Evolutionary conservation across 2,888 invertebrate species (phyloP).

Genomic region (Empis livida): DNA sequence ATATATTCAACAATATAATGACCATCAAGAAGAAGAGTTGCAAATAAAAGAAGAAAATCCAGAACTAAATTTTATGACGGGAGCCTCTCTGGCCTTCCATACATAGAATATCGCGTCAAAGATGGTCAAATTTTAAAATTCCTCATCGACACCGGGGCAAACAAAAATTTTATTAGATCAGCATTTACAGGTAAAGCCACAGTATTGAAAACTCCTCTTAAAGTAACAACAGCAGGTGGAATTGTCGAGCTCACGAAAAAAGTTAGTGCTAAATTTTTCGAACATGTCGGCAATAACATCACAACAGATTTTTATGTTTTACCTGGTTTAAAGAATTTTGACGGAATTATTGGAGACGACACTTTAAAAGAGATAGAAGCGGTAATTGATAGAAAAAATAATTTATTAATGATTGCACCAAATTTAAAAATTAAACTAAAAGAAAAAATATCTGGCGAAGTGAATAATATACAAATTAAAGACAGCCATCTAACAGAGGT

Average conservation of each 20-base stretch:
- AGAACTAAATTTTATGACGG: slow-evolving; percentile 8
- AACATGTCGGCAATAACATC: slow-evolving; percentile 4
- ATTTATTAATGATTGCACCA: slow-evolving; percentile 7
- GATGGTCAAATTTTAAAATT: slow-evolving; percentile 1
- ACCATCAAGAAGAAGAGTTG: not conserved
- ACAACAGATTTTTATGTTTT: slow-evolving; percentile 7
- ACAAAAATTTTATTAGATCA: slow-evolving; percentile 4
- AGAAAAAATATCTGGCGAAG: not conserved
- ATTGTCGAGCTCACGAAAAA: not conserved
- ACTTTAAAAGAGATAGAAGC: slow-evolving; percentile 9
- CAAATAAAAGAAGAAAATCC: not conserved
- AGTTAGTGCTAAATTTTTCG: slow-evolving; percentile 3
- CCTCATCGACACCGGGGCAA: slow-evolving; percentile 3
- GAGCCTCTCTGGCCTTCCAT: slow-evolving; percentile 8
- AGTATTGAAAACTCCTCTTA: not conserved
- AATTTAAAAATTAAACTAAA: not conserved
- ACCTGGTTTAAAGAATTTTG: slow-evolving; percentile 4
- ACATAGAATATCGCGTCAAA: slow-evolving; percentile 5
- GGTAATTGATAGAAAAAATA: slow-evolving; percentile 11
- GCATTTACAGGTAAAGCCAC: not conserved
- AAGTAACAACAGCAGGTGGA: slow-evolving; percentile 1
- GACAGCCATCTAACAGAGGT: not conserved
- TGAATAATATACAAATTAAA: not conserved
- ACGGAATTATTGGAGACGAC: slow-evolving; percentile 10
- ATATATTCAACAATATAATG: not conserved